Conservation (phyloP, 1,140 invertebrate genomes). For the Prorops nasuta region DNA sequence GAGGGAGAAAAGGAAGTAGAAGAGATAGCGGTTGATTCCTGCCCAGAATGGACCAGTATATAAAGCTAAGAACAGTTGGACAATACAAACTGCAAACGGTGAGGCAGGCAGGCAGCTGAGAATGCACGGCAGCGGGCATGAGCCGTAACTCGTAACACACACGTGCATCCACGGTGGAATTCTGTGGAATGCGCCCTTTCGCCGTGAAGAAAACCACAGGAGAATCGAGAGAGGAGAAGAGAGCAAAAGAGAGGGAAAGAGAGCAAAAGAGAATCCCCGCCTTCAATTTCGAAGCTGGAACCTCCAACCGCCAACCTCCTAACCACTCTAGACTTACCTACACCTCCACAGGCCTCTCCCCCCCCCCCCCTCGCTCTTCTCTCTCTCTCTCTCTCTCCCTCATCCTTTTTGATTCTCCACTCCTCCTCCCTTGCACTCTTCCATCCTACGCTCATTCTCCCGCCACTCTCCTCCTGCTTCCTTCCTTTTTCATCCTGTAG, state of each 20-base stretch:
- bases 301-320: too few relatives aligned
- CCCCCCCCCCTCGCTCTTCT: constrained; percentile 8
- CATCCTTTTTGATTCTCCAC: constrained; percentile 15
- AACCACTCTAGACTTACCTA: too few relatives aligned
- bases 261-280: too few relatives aligned
- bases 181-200: constrained; percentile 45
- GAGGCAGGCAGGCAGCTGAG: constrained; percentile 4
- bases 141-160: constrained; percentile 25
- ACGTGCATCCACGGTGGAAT: constrained; percentile 45
- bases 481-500: too few relatives aligned
- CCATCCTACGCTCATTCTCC: constrained; percentile 1
- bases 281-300: too few relatives aligned
- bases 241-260: too few relatives aligned
- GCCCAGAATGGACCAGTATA: too few relatives aligned
- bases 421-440: constrained; percentile 1
- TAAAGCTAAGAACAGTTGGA: too few relatives aligned
- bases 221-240: too few relatives aligned
- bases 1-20: not conserved
- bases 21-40: constrained; percentile 10
- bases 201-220: constrained; percentile 11
- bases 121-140: constrained; percentile 29
- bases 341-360: too few relatives aligned
- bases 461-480: not conserved
- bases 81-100: constrained; percentile 5
- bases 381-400: constrained; percentile 12